Percentiles rank a stretch among this genome's conserved stretches.
Evolutionary conservation across 1,140 invertebrate species (phyloP).

Genomic region (Phocides pigmalion): DNA sequence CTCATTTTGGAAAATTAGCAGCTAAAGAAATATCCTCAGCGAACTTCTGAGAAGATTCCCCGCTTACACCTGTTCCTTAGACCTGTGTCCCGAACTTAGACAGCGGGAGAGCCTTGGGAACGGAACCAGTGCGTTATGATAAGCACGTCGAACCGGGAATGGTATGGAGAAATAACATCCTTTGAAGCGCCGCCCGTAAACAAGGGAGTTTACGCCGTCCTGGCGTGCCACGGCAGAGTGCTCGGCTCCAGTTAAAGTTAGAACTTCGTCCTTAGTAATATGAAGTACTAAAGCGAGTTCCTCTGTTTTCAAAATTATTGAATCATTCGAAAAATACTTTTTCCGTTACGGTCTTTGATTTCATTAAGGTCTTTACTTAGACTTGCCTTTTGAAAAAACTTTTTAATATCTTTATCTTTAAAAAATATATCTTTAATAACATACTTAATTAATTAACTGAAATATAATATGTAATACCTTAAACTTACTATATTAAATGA

Average conservation of each 20-base stretch:
- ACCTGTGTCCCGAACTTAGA: background rate
- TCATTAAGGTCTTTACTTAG: too few relatives aligned
- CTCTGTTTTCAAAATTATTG: background rate
- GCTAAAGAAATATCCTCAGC: background rate
- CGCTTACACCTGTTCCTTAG: constrained; percentile 11
- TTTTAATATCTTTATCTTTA: too few relatives aligned
- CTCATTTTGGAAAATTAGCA: too few relatives aligned
- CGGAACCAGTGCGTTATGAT: constrained; percentile 29
- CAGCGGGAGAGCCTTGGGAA: constrained; percentile 14
- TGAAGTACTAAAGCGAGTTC: background rate
- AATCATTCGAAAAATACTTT: too few relatives aligned
- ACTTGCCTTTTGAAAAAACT: too few relatives aligned
- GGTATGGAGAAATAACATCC: constrained; percentile 39
- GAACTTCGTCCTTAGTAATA: background rate
- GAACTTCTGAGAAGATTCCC: background rate
- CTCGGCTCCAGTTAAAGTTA: constrained; percentile 22
- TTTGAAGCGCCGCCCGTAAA: constrained; percentile 39
- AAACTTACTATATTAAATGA: too few relatives aligned
- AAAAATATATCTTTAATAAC: too few relatives aligned
- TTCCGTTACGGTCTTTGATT: too few relatives aligned
- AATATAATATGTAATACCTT: too few relatives aligned
- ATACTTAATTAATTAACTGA: too few relatives aligned
- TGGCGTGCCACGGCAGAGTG: constrained; percentile 36
- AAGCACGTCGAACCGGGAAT: constrained; percentile 41
- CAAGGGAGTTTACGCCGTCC: constrained; percentile 45